Evolutionary conservation across 2,797 vertebrate species (phyloP).

Genomic region (Xerus rutilus): DNA sequence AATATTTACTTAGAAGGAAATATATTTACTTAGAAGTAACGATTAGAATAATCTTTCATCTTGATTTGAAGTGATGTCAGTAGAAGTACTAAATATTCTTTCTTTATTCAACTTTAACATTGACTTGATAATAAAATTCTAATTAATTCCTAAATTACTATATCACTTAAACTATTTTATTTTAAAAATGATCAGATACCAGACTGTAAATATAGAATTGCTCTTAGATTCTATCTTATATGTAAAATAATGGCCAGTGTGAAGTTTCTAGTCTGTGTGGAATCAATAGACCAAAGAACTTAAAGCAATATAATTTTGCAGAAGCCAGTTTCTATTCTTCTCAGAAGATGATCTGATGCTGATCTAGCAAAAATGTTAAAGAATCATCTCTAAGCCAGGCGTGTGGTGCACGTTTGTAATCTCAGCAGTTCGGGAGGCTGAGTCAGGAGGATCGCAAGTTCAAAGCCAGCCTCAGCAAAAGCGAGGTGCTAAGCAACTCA

Average conservation of each 20-base stretch:
- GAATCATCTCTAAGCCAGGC: neutral
- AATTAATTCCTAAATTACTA: constrained; percentile 10
- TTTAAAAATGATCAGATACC: neutral
- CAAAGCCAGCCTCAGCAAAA: no score
- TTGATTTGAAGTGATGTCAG: constrained; percentile 28
- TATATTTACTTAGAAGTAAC: neutral
- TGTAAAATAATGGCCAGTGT: neutral
- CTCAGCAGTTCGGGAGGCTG: no score
- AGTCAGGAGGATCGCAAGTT: no score
- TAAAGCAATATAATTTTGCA: constrained; percentile 18
- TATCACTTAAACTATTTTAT: neutral
- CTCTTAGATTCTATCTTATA: neutral
- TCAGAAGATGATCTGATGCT: neutral
- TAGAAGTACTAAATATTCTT: neutral
- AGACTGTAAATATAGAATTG: neutral
- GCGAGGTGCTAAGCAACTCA: no score
- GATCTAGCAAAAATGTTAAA: neutral
- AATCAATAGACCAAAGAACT: neutral
- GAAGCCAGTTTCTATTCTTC: neutral
- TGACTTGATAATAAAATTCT: constrained; percentile 24
- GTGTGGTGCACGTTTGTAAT: no score
- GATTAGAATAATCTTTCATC: neutral
- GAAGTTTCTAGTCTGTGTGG: neutral
- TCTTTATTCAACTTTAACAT: constrained; percentile 9
- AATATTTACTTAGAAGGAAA: neutral